Percentiles rank a stretch among this genome's conserved stretches.
Conservation (phyloP, 1,140 invertebrate genomes). For the Dendrolimus punctatus region DNA sequence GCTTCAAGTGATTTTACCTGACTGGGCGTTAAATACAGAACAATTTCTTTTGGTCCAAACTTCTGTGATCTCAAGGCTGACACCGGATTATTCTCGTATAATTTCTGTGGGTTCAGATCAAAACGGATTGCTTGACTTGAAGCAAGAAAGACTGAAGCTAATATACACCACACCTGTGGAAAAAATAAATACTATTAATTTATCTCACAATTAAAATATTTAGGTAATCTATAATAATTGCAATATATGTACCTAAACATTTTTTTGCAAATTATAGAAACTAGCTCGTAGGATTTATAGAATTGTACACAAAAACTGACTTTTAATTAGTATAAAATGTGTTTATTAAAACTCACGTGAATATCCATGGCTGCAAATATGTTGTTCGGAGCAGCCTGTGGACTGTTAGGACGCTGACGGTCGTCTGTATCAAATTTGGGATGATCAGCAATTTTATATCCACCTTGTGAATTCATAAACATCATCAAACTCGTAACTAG, state of each 20-base stretch:
- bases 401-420: constrained; percentile 7
- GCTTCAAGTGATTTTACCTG: constrained; percentile 40
- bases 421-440: constrained; percentile 16
- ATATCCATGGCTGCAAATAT: constrained; percentile 15
- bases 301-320: not conserved
- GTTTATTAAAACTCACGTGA: constrained; percentile 12
- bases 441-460: constrained; percentile 27
- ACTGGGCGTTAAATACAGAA: constrained; percentile 43
- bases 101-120: constrained; percentile 29
- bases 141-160: constrained; percentile 13
- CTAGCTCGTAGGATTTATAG: too few relatives aligned
- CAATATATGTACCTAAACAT: too few relatives aligned
- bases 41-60: constrained; percentile 39
- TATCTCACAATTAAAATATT: too few relatives aligned
- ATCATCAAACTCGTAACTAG: constrained; percentile 16
- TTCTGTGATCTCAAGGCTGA: constrained; percentile 16
- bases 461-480: constrained; percentile 16
- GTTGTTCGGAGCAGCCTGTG: constrained; percentile 8
- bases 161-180: constrained; percentile 17
- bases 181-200: constrained; percentile 1
- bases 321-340: not conserved
- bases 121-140: constrained; percentile 5
- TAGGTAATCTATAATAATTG: too few relatives aligned
- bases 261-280: too few relatives aligned
- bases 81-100: constrained; percentile 15